phyloP scores from a whole-genome alignment of 2,113 vertebrate genomes.

The Colossoma macropomum region DNA sequence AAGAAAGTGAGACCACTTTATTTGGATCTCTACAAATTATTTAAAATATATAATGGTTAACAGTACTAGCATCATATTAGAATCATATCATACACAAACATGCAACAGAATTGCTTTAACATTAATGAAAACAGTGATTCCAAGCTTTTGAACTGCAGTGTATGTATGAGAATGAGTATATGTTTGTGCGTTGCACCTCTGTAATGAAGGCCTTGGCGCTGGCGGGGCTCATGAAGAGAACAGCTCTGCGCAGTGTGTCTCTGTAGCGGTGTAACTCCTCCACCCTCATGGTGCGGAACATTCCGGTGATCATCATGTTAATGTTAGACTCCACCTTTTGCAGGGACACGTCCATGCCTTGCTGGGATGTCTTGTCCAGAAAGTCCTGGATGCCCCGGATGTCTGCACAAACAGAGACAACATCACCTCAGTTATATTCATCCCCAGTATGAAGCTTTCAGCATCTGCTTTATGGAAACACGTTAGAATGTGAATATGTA shows the following conservation, averaged over 20 bases:
- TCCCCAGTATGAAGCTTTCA: not conserved
- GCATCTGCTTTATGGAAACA: not conserved
- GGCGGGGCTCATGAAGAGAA: conserved; percentile 94
- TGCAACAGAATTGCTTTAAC: not conserved
- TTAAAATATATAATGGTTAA: too few relatives aligned
- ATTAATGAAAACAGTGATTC: not conserved
- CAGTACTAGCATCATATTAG: too few relatives aligned
- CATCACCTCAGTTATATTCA: not conserved
- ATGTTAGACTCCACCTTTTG: conserved; percentile 99
- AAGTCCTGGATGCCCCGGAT: conserved; percentile 98
- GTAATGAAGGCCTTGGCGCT: conserved; percentile 96
- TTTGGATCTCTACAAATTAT: too few relatives aligned
- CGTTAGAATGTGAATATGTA: not conserved
- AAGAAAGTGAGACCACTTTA: too few relatives aligned
- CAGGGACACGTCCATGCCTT: conserved; percentile 98
- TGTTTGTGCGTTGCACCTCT: conserved; percentile 80
- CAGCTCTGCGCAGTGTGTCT: conserved; percentile 91
- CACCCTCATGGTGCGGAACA: conserved; percentile 94
- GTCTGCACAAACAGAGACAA: conserved; percentile 73
- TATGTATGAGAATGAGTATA: conserved; percentile 15
- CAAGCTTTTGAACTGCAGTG: not conserved
- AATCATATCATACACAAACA: too few relatives aligned
- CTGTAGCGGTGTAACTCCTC: conserved; percentile 96
- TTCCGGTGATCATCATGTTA: conserved; percentile 97
- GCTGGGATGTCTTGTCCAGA: conserved; percentile 94